phyloP scores from a whole-genome alignment of 2,888 invertebrate genomes.

The Ichneumoninae sp. region DNA sequence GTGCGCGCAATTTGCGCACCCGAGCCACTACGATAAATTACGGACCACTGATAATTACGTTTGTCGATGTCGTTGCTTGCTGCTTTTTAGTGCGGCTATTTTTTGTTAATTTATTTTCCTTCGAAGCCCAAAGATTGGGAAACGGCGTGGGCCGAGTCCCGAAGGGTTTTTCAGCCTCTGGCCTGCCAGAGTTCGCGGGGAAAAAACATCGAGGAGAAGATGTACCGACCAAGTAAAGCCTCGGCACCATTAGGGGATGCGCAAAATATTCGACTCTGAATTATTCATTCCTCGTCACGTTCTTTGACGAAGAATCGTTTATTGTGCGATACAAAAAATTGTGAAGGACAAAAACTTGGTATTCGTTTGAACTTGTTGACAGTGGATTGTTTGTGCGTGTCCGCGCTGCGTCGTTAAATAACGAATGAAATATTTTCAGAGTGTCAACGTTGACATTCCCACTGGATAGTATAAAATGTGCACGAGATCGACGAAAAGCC shows the following conservation, averaged over 20 bases:
- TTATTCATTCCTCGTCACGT: neutral
- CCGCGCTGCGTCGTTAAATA: neutral
- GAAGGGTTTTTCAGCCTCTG: neutral
- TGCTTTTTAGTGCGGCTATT: slow-evolving; percentile 13
- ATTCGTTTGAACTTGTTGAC: neutral
- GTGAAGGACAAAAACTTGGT: neutral
- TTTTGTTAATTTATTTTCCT: slow-evolving; percentile 17
- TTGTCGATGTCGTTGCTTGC: neutral
- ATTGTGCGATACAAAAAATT: neutral
- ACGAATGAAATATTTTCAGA: slow-evolving; percentile 31
- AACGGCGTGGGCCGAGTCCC: neutral
- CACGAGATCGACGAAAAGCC: slow-evolving; percentile 21
- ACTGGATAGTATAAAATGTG: slow-evolving; percentile 23
- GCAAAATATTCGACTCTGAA: slow-evolving; percentile 5
- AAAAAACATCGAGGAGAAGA: neutral
- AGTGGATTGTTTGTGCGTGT: neutral
- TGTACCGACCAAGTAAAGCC: slow-evolving; percentile 7
- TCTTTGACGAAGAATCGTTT: neutral
- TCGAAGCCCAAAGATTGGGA: neutral
- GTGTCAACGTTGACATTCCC: neutral
- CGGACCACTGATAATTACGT: neutral
- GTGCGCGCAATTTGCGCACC: neutral
- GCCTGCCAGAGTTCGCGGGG: neutral
- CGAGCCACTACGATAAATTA: neutral
- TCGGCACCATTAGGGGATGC: neutral